Evolutionary conservation across 1,140 invertebrate species (phyloP).

Genomic region (Nasonia longicornis): DNA sequence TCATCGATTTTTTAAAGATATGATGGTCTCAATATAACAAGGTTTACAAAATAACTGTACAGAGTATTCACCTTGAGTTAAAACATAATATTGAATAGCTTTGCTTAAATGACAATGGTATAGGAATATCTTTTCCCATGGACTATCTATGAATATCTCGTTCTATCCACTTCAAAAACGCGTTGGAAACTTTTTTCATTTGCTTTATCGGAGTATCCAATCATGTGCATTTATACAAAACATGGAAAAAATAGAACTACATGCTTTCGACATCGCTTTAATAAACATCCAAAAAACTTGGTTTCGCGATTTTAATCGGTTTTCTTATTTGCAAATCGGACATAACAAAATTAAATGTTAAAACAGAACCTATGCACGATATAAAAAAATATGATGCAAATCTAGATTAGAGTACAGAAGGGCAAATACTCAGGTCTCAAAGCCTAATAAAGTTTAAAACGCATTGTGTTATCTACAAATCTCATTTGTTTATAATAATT

Average conservation of each 20-base stretch:
- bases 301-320: background rate
- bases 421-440: background rate
- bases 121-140: background rate
- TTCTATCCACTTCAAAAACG: background rate
- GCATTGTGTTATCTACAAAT: background rate
- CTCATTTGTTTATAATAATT: background rate
- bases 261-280: background rate
- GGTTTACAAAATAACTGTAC: slow-evolving; percentile 4
- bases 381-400: background rate
- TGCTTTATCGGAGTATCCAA: background rate
- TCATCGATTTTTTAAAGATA: background rate
- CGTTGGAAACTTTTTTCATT: background rate
- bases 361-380: background rate
- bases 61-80: slow-evolving; percentile 7
- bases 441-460: background rate
- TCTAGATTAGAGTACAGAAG: background rate
- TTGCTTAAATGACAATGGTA: background rate
- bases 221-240: too few species aligned
- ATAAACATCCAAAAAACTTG: background rate
- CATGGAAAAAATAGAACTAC: background rate
- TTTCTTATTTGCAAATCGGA: background rate
- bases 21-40: background rate
- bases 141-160: background rate
- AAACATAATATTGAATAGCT: background rate
- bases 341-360: background rate